These are phyloP conservation scores for Limenitis arthemis DNA, from an alignment of 2,888 invertebrate species.

Conservation along the genomic window DNA sequence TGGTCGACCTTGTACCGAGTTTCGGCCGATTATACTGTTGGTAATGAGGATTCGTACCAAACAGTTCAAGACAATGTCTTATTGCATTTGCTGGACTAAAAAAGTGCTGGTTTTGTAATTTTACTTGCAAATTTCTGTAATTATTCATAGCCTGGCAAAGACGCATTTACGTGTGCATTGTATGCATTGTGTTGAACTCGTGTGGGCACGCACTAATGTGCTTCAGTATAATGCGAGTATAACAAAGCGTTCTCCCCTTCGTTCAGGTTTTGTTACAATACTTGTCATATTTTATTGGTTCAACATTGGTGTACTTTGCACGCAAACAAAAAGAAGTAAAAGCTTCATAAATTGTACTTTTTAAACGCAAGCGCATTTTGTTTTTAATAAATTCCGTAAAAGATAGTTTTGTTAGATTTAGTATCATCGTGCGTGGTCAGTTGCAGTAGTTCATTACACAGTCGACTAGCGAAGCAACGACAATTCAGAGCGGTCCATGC, in stretches of 20 bases:
- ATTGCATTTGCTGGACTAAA: conserved; percentile 58
- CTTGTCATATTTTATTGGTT: conserved; percentile 44
- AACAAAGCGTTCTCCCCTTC: conserved; percentile 35
- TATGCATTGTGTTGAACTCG: conserved; percentile 48
- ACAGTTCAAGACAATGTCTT: conserved; percentile 45
- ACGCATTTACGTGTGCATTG: conserved; percentile 62
- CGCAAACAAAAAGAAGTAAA: neutral
- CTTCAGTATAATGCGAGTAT: conserved; percentile 28
- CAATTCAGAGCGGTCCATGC: conserved; percentile 63
- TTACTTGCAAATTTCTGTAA: conserved; percentile 64
- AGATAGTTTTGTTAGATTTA: conserved; percentile 6
- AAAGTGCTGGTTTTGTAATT: conserved; percentile 54
- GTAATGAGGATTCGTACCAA: conserved; percentile 27
- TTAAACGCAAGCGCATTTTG: too few relatives aligned
- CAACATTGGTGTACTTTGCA: conserved; percentile 32
- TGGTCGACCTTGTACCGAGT: conserved; percentile 48
- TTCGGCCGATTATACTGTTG: conserved; percentile 34
- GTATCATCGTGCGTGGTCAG: conserved; percentile 16
- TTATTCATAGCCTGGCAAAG: conserved; percentile 60
- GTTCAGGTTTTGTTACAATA: conserved; percentile 40
- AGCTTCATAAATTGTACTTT: neutral
- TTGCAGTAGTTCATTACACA: conserved; percentile 41
- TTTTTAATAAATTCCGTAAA: neutral
- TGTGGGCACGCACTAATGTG: conserved; percentile 50
- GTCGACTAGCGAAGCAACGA: conserved; percentile 50